Conservation (phyloP, 2,797 vertebrate species). For the Notolepis coatsorum region DNA sequence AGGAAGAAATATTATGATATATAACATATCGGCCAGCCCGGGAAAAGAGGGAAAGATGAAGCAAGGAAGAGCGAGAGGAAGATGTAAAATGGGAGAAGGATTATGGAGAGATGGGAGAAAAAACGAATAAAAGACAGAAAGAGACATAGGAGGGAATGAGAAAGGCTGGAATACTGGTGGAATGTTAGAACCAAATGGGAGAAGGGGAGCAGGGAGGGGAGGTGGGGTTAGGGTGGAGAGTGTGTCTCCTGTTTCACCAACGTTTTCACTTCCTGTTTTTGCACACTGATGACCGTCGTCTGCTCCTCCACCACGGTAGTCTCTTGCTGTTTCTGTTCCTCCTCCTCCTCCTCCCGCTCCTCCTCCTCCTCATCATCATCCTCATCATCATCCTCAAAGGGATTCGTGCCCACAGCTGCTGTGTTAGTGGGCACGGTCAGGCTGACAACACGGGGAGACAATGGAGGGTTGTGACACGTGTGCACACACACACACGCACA, state of each 20-base stretch:
- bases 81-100: too few species aligned
- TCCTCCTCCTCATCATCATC: constrained; percentile 83
- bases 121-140: constrained; percentile 29
- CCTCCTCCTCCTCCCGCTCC: constrained; percentile 82
- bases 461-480: constrained; percentile 73
- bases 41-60: not conserved
- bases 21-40: too few species aligned
- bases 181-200: constrained; percentile 27
- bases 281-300: constrained; percentile 83
- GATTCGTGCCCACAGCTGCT: constrained; percentile 90
- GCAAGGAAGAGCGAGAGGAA: not conserved
- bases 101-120: constrained; percentile 32
- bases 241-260: constrained; percentile 89
- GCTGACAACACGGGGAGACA: constrained; percentile 90
- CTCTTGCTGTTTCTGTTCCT: constrained; percentile 77
- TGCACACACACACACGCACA: constrained; percentile 27
- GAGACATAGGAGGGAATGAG: not conserved
- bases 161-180: constrained; percentile 21
- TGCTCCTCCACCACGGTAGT: constrained; percentile 74
- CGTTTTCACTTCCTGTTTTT: constrained; percentile 97
- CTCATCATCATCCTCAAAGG: constrained; percentile 93
- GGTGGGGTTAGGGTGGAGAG: not conserved
- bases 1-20: too few species aligned
- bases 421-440: constrained; percentile 89
- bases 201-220: not conserved